Conservation (phyloP, 2,888 invertebrate genomes). For the Eupithecia abbreviata region DNA sequence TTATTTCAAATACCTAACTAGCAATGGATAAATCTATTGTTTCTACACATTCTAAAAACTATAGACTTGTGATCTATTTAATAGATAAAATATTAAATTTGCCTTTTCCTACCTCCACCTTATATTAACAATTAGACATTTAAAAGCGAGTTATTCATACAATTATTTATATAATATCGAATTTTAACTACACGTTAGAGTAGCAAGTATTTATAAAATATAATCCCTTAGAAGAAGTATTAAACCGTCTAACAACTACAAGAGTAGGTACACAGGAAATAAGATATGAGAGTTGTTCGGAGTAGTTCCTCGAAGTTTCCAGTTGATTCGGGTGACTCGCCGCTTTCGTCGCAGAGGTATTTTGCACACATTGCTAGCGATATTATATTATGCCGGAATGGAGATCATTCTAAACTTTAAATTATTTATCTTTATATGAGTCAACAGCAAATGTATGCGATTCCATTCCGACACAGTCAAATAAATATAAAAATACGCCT, state of each 20-base stretch:
- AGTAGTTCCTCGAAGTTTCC: conserved; percentile 56
- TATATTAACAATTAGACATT: conserved; percentile 49
- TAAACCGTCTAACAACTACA: conserved; percentile 41
- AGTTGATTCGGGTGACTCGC: conserved; percentile 75
- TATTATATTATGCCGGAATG: conserved; percentile 72
- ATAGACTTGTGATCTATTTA: conserved; percentile 59
- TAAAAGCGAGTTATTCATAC: conserved; percentile 41
- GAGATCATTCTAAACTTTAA: conserved; percentile 30
- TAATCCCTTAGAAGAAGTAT: conserved; percentile 21
- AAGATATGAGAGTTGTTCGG: conserved; percentile 28
- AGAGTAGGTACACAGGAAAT: conserved; percentile 34
- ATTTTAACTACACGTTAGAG: conserved; percentile 24
- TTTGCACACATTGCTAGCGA: conserved; percentile 83
- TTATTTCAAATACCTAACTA: conserved; percentile 50
- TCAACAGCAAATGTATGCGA: conserved; percentile 28
- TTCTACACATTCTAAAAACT: conserved; percentile 49
- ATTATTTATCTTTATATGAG: conserved; percentile 15
- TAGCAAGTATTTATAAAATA: conserved; percentile 14
- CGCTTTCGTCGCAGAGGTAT: conserved; percentile 61
- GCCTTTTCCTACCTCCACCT: conserved; percentile 69
- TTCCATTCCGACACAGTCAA: conserved; percentile 70
- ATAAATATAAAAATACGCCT: conserved; percentile 69
- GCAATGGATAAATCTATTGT: conserved; percentile 46
- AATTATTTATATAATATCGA: conserved; percentile 39
- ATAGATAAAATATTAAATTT: conserved; percentile 57